Conservation (phyloP, 2,888 invertebrate genomes). For the Biston betularia region DNA sequence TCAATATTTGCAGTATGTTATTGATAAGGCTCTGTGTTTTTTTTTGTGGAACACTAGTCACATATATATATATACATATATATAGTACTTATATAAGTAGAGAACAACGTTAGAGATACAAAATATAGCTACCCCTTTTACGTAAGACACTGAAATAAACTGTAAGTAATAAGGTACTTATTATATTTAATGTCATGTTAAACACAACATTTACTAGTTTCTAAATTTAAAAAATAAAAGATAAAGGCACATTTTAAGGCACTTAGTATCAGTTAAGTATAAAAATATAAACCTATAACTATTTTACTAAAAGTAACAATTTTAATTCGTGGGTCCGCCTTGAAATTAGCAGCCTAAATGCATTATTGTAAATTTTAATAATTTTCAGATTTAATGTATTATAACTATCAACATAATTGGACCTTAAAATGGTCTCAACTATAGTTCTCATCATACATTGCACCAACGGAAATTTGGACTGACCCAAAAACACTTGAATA, state of each 20-base stretch:
- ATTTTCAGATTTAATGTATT: background rate
- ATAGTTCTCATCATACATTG: too few relatives aligned
- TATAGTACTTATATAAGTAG: background rate
- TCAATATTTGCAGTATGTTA: too few relatives aligned
- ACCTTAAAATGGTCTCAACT: background rate
- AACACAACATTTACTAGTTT: constrained; percentile 47
- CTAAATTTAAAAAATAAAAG: constrained; percentile 11
- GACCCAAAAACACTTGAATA: too few relatives aligned
- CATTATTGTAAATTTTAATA: constrained; percentile 38
- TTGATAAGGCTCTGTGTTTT: too few relatives aligned
- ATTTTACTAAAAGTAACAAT: background rate
- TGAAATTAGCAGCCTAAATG: constrained; percentile 32
- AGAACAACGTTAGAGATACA: constrained; percentile 10
- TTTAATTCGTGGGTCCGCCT: constrained; percentile 16
- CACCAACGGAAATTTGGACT: background rate
- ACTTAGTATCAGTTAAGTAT: constrained; percentile 41
- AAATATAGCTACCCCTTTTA: background rate
- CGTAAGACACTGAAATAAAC: background rate
- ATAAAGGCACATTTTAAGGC: constrained; percentile 57
- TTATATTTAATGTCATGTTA: constrained; percentile 53
- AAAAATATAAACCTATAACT: constrained; percentile 1
- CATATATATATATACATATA: background rate
- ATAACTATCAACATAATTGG: background rate
- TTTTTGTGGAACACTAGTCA: background rate
- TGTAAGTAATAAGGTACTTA: background rate